Conservation (phyloP, 2,113 vertebrate species). For the Mirza zaza region DNA sequence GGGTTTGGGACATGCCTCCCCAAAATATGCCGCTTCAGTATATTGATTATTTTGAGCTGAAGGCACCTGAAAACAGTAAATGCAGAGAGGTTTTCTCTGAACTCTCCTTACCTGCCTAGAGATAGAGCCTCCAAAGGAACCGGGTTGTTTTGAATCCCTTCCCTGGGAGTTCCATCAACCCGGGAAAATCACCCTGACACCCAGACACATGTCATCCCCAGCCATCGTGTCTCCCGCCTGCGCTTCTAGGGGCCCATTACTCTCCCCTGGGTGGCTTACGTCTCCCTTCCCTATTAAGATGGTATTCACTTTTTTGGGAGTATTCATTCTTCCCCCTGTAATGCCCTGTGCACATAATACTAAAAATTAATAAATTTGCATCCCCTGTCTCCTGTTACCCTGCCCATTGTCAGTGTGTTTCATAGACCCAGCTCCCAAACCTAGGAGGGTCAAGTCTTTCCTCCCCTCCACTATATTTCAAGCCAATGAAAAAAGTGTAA, state of each 20-base stretch:
- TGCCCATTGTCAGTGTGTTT: background rate
- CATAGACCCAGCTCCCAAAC: background rate
- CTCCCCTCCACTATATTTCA: background rate
- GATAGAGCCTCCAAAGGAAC: background rate
- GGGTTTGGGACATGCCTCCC: background rate
- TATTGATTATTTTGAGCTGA: background rate
- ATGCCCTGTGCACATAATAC: background rate
- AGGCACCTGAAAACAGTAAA: background rate
- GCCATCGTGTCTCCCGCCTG: accelerated
- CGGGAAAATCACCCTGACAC: background rate
- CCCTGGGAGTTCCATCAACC: background rate
- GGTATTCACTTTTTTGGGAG: background rate
- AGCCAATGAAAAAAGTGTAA: background rate
- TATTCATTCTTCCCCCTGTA: background rate
- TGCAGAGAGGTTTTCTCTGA: background rate
- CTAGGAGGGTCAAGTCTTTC: background rate
- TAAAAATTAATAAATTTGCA: background rate
- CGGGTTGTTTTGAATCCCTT: accelerated
- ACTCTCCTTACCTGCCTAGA: background rate
- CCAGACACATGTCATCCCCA: background rate
- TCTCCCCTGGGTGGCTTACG: background rate
- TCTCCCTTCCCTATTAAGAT: accelerated
- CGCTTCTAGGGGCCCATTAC: background rate
- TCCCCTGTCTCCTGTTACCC: background rate
- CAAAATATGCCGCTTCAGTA: accelerated